Conservation (phyloP, 2,113 vertebrate genomes). For the Cyrtonyx montezumae region DNA sequence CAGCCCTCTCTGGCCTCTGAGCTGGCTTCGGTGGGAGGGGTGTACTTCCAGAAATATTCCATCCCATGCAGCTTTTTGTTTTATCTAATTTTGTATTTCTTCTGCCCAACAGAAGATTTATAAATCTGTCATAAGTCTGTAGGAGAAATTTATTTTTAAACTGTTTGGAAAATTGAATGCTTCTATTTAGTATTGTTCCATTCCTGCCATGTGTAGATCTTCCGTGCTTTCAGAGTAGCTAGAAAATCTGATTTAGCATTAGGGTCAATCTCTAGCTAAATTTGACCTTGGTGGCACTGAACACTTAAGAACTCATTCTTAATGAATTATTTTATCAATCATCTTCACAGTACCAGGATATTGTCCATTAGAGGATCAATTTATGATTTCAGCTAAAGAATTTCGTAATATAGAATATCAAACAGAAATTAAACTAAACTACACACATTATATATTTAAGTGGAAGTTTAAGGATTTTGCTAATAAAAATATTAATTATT, state of each 20-base stretch:
- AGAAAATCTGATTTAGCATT: conserved; percentile 36
- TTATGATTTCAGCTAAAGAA: background rate
- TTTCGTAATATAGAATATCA: background rate
- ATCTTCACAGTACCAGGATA: background rate
- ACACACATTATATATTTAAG: background rate
- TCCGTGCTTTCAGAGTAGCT: background rate
- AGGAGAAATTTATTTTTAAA: background rate
- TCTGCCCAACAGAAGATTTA: background rate
- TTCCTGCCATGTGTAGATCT: background rate
- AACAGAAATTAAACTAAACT: background rate
- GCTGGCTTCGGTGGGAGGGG: background rate
- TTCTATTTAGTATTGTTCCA: background rate
- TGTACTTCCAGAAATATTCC: background rate
- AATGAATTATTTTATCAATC: background rate
- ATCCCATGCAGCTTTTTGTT: background rate
- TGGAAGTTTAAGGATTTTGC: background rate
- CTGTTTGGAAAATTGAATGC: background rate
- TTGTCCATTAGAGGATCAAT: background rate
- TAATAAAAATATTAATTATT: background rate
- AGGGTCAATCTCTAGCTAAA: conserved; percentile 2
- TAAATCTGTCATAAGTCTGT: background rate
- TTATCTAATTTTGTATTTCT: background rate
- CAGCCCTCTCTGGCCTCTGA: background rate
- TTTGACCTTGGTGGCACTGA: background rate
- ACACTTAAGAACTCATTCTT: background rate